Evolutionary conservation across 2,113 vertebrate genomes (phyloP).

Genomic region (Corydoras sp.): DNA sequence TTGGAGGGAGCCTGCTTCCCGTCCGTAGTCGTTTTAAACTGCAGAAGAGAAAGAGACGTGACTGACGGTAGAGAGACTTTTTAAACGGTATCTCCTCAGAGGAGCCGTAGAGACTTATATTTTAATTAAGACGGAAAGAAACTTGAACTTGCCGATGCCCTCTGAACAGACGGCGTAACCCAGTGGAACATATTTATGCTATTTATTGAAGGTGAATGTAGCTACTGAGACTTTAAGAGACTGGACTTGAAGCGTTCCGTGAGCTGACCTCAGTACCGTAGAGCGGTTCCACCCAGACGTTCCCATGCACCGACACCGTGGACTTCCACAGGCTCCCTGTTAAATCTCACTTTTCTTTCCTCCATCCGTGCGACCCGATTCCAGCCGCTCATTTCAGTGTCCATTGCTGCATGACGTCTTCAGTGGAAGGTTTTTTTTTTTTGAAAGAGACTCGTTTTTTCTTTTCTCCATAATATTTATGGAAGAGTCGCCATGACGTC

Average conservation of each 20-base stretch:
- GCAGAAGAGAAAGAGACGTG: too few relatives aligned
- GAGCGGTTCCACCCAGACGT: slow-evolving; percentile 64
- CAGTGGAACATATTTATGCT: slow-evolving; percentile 69
- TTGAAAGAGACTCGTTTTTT: too few relatives aligned
- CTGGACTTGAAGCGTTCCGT: slow-evolving; percentile 35
- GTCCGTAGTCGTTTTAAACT: too few relatives aligned
- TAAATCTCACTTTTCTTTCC: neutral
- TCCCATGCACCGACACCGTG: slow-evolving; percentile 51
- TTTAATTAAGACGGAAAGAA: slow-evolving; percentile 39
- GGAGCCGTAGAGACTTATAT: slow-evolving; percentile 38
- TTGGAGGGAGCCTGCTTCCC: neutral
- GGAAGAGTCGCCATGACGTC: slow-evolving; percentile 54
- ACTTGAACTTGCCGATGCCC: slow-evolving; percentile 46
- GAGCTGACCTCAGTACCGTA: slow-evolving; percentile 57
- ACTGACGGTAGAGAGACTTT: too few relatives aligned
- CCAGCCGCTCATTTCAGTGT: slow-evolving; percentile 60
- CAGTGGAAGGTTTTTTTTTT: slow-evolving; percentile 48
- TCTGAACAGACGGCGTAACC: slow-evolving; percentile 28
- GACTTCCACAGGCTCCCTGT: slow-evolving; percentile 46
- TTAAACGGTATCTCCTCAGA: slow-evolving; percentile 7
- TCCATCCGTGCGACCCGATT: slow-evolving; percentile 61
- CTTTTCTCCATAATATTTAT: slow-evolving; percentile 73
- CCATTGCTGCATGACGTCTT: slow-evolving; percentile 69
- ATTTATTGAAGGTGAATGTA: slow-evolving; percentile 80
- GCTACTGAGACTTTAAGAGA: slow-evolving; percentile 64